These are phyloP conservation scores for Philaethria dido DNA, from an alignment of 2,888 invertebrate genomes.

Conservation along the genomic window DNA sequence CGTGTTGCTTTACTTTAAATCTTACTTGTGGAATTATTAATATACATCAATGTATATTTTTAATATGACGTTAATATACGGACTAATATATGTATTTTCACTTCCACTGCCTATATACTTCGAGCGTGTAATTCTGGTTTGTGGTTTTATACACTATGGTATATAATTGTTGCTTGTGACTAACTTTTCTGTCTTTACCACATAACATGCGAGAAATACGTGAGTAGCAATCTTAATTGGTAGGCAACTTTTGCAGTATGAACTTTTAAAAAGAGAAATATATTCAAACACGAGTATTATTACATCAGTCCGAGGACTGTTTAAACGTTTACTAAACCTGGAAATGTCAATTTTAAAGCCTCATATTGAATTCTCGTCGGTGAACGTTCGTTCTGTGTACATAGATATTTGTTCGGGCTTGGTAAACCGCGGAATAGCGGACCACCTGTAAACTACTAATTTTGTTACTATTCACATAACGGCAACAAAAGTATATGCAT, in stretches of 20 bases:
- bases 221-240: not conserved
- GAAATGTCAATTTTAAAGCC: slow-evolving; percentile 6
- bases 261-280: slow-evolving; percentile 1
- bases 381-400: slow-evolving; percentile 5
- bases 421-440: not conserved
- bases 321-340: not conserved
- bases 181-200: not conserved
- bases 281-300: not conserved
- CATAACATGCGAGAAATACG: not conserved
- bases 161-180: not conserved
- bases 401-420: not conserved
- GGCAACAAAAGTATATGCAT: too few species aligned
- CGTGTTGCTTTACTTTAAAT: too few species aligned
- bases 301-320: not conserved
- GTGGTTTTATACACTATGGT: too few species aligned
- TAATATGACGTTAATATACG: too few species aligned
- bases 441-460: not conserved
- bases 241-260: not conserved
- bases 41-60: too few species aligned
- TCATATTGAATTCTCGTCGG: slow-evolving; percentile 14
- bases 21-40: too few species aligned
- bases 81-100: too few species aligned
- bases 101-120: too few species aligned
- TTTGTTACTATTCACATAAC: not conserved
- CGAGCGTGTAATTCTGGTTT: too few species aligned